Percentiles rank a stretch among this genome's conserved stretches.
Conservation (phyloP, 2,888 invertebrate genomes). For the Malachius bipustulatus region DNA sequence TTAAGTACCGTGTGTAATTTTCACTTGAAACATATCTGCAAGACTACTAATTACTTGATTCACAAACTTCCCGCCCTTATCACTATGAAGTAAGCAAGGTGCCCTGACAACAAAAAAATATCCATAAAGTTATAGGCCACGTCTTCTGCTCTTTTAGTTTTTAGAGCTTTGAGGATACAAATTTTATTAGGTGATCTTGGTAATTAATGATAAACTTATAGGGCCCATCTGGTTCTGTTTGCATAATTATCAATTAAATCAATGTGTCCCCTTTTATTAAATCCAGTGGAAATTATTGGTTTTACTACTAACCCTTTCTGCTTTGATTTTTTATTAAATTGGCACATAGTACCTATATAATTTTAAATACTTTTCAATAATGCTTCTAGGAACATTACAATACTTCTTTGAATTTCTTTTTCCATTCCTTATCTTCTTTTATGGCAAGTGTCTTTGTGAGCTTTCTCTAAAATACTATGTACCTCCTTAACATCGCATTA, state of each 20-base stretch:
- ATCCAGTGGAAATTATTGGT: too few species aligned
- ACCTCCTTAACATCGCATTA: slow-evolving; percentile 11
- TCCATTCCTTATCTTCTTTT: slow-evolving; percentile 10
- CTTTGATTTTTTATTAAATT: too few species aligned
- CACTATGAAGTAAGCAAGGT: slow-evolving; percentile 28
- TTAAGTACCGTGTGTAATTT: slow-evolving; percentile 32
- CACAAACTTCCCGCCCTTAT: slow-evolving; percentile 29
- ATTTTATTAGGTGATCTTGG: slow-evolving; percentile 32
- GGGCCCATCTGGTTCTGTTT: too few species aligned
- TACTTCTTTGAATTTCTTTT: slow-evolving; percentile 11
- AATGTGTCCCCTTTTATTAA: too few species aligned
- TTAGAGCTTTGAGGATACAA: slow-evolving; percentile 25
- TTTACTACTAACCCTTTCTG: too few species aligned
- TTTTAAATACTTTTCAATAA: too few species aligned
- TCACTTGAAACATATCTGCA: slow-evolving; percentile 17
- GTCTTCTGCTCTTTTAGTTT: slow-evolving; percentile 26
- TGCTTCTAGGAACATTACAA: too few species aligned
- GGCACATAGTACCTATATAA: too few species aligned
- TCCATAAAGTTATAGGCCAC: slow-evolving; percentile 26
- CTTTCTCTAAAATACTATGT: slow-evolving; percentile 12
- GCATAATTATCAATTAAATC: too few species aligned
- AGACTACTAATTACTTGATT: slow-evolving; percentile 24
- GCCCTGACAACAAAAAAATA: slow-evolving; percentile 30
- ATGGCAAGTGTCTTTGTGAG: slow-evolving; percentile 8
- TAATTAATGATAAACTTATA: slow-evolving; percentile 30